Base-by-base conservation (phyloP, 2,888 invertebrate species). In the Ophion ellenae region DNA sequence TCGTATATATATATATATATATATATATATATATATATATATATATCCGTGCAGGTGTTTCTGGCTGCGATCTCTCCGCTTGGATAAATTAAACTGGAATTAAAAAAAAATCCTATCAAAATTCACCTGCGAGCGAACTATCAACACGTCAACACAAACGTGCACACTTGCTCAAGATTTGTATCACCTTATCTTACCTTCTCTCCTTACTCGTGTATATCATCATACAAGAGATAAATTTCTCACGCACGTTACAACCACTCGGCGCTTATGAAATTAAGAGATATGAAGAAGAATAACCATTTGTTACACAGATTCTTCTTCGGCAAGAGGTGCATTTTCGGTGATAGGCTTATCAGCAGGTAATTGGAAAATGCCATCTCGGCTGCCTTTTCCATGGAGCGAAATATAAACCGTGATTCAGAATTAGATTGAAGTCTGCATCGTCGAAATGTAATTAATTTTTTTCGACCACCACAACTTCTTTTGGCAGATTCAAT, bases 51-150 rank as follows among this genome's bases (percentile, higher is more conserved):
- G 69, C 73, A 73, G 66, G 67, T 67, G 74, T 64, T 78, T 66
- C 20, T 32, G 24, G 36, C 76, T 61, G 66, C 32, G 69, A 69
- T 71, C 63, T 73, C 67, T 76, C 78, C 64, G 59, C 47, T 61
- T 81, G 74, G 63, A 81, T 78, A 81, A 84, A 83, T 87, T 83
- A 77, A 78, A 81, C 66, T 63, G 76, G 73, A 83, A 87, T 82
- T 81, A 61, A 69, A 77, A 77, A 40, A 14, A 61, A 17, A 75
- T 53, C 57, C 64, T 32, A 75, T 53, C 80, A 83, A 70, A 70
- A 61, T 86, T 81, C 77, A 86, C 77, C 83, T 63, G 82, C 67
- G 67, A 73, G 66, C 71, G 40, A 76, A 78, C 71, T 73, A 80
- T 85, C 80, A 73, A 73, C 80, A 61, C 59, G 78, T 76, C 85